A percentile compares a stretch with the other conserved stretches of the same genome.
These are phyloP conservation scores for Strigops habroptila DNA, from an alignment of 2,113 vertebrate genomes.

Conservation along the genomic window DNA sequence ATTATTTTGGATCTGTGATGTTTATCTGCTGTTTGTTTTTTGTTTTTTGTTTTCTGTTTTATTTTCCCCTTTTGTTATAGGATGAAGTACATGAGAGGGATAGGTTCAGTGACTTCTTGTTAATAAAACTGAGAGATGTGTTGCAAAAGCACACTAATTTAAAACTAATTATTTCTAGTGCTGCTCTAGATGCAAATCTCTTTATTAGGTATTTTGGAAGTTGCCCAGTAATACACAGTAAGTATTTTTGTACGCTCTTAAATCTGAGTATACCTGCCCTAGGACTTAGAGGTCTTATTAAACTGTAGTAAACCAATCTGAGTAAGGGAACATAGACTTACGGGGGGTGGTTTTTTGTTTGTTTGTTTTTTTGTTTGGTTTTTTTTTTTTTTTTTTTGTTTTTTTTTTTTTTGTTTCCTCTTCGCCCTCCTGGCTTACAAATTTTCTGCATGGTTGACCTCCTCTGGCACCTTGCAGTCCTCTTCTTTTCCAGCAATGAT, in stretches of 20 bases:
- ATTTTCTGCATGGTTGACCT: background rate
- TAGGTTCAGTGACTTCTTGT: constrained; percentile 92
- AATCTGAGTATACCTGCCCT: background rate
- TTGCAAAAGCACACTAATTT: constrained; percentile 81
- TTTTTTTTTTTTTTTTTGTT: too few species aligned
- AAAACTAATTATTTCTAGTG: constrained; percentile 92
- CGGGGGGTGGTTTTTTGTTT: too few species aligned
- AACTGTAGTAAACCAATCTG: background rate
- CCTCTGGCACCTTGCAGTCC: background rate
- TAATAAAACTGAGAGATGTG: constrained; percentile 89
- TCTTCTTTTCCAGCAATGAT: background rate
- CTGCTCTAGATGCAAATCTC: constrained; percentile 86
- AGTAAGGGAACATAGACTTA: accelerated
- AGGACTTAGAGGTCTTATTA: background rate
- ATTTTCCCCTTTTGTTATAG: constrained; percentile 65
- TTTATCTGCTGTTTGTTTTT: background rate
- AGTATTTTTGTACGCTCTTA: constrained; percentile 48
- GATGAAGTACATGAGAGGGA: constrained; percentile 97
- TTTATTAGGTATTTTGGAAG: constrained; percentile 89
- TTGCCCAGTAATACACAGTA: constrained; percentile 91
- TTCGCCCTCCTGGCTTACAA: background rate
- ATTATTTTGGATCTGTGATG: background rate
- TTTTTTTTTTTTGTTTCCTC: background rate
- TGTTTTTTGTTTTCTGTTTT: background rate
- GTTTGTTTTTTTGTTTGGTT: too few species aligned